These are phyloP conservation scores for Lasioglossum leucozonium DNA, from an alignment of 2,888 invertebrate genomes.

Conservation along the genomic window DNA sequence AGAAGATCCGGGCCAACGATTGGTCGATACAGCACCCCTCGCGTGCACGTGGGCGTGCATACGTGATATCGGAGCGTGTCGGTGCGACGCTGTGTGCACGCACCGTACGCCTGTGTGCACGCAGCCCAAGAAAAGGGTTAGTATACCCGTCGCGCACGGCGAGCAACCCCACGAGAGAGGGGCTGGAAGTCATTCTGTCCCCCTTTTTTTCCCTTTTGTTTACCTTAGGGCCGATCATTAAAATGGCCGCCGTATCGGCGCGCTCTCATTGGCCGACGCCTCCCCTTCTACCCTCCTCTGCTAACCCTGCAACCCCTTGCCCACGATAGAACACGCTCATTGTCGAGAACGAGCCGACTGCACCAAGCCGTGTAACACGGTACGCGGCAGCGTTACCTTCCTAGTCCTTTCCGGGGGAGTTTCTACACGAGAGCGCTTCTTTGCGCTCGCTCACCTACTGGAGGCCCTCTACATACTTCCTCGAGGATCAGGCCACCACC, in stretches of 20 bases:
- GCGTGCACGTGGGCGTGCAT: constrained; percentile 80
- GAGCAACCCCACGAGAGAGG: constrained; percentile 67
- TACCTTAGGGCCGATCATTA: constrained; percentile 84
- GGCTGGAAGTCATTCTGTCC: constrained; percentile 82
- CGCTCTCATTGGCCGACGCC: constrained; percentile 81
- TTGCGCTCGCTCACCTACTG: constrained; percentile 40
- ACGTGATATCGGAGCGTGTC: constrained; percentile 67
- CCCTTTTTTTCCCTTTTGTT: constrained; percentile 81
- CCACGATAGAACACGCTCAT: constrained; percentile 73
- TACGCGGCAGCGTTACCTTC: background rate
- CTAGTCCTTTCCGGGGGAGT: constrained; percentile 23
- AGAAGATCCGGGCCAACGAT: constrained; percentile 79
- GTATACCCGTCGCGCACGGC: constrained; percentile 65
- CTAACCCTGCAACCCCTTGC: constrained; percentile 43
- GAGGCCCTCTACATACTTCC: constrained; percentile 30
- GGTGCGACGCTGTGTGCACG: constrained; percentile 59
- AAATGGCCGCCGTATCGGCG: constrained; percentile 84
- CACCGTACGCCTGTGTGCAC: background rate
- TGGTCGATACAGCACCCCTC: constrained; percentile 81
- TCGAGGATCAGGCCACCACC: constrained; percentile 42
- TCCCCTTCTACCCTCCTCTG: constrained; percentile 68
- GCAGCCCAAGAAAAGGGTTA: constrained; percentile 71
- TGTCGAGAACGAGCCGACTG: constrained; percentile 61
- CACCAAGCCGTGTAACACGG: constrained; percentile 4
- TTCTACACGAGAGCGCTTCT: constrained; percentile 55